Percentiles rank a stretch among this genome's conserved stretches.
Conservation (phyloP, 1,140 invertebrate genomes). For the Dermatophagoides farinae region DNA sequence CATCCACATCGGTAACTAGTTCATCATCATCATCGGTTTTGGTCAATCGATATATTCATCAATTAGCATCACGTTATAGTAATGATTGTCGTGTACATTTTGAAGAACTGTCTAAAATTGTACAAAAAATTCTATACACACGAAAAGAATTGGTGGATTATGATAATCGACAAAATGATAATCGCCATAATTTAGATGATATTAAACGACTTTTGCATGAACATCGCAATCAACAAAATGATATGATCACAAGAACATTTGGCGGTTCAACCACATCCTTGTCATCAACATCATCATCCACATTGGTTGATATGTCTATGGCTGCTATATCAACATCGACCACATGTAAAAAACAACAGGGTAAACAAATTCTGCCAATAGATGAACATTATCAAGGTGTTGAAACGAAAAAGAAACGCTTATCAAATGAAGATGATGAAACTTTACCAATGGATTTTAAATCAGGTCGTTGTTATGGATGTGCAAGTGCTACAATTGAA, state of each 20-base stretch:
- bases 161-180: slow-evolving; percentile 53
- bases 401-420: background rate
- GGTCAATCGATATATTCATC: slow-evolving; percentile 35
- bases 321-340: no score
- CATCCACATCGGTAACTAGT: background rate
- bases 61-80: slow-evolving; percentile 71
- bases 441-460: background rate
- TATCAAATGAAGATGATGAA: background rate
- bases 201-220: background rate
- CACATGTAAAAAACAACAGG: no score
- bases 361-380: no score
- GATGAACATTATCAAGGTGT: background rate
- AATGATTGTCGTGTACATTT: slow-evolving; percentile 81
- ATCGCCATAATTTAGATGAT: slow-evolving; percentile 11
- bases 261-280: background rate
- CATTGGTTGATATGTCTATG: background rate
- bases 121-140: slow-evolving; percentile 67
- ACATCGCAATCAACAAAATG: background rate
- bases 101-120: slow-evolving; percentile 86
- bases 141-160: slow-evolving; percentile 75
- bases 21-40: slow-evolving; percentile 27
- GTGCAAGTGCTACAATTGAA: slow-evolving; percentile 47
- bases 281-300: background rate
- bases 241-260: background rate
- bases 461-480: slow-evolving; percentile 30